phyloP scores from a whole-genome alignment of 2,888 invertebrate species.

The Lycophotia porphyrea region DNA sequence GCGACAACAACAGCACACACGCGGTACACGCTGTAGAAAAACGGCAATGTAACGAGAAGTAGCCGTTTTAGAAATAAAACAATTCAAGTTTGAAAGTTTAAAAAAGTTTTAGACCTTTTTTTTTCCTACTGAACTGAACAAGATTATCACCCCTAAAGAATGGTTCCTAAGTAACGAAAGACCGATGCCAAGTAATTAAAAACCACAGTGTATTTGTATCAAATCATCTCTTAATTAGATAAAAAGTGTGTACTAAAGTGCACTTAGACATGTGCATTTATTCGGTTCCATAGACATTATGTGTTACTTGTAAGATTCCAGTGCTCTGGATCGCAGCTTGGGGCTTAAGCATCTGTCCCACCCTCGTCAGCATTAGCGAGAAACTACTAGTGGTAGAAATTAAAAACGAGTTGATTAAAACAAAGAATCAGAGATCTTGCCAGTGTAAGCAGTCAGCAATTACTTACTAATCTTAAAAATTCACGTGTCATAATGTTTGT shows the following conservation, averaged over 20 bases:
- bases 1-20: too few relatives aligned
- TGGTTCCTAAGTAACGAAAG: background rate
- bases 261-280: conserved; percentile 59
- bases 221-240: conserved; percentile 2
- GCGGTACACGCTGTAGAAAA: too few relatives aligned
- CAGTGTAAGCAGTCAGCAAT: background rate
- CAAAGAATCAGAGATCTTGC: too few relatives aligned
- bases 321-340: conserved; percentile 45
- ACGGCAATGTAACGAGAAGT: too few relatives aligned
- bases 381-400: background rate
- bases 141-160: background rate
- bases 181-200: background rate
- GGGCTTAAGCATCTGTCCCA: background rate
- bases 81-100: too few relatives aligned
- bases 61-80: too few relatives aligned
- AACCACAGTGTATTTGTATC: conserved; percentile 4
- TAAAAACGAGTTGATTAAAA: background rate
- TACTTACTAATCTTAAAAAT: background rate
- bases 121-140: background rate
- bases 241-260: conserved; percentile 47
- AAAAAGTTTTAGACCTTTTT: background rate
- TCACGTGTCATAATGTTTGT: background rate
- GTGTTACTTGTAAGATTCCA: conserved; percentile 44
- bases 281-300: conserved; percentile 47
- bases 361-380: background rate